Conservation (phyloP, 1,140 invertebrate species). For the Mizuhopecten yessoensis region DNA sequence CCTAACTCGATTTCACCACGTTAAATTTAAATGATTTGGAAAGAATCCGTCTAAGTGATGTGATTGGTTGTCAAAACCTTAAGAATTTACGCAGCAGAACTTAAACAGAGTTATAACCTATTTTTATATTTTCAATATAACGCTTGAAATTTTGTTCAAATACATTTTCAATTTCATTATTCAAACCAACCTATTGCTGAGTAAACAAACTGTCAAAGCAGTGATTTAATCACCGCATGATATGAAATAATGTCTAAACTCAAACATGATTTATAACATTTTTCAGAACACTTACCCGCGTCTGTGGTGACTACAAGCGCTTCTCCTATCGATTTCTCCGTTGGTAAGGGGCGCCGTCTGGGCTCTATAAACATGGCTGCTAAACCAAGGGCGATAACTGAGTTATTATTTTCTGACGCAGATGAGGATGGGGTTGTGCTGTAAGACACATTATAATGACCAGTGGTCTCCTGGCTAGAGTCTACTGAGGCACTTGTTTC, state of each 20-base stretch:
- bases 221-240: no score
- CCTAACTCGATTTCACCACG: background rate
- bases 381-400: slow-evolving; percentile 5
- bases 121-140: no score
- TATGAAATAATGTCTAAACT: no score
- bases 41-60: background rate
- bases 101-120: no score
- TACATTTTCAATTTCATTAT: no score
- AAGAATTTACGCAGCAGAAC: background rate
- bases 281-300: background rate
- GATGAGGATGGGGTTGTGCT: slow-evolving; percentile 31
- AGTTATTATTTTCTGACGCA: slow-evolving; percentile 28
- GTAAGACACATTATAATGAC: background rate
- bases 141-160: no score
- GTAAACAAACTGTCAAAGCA: no score
- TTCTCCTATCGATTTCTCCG: background rate
- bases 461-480: slow-evolving; percentile 19
- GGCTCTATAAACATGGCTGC: slow-evolving; percentile 31
- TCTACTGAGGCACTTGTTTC: slow-evolving; percentile 31
- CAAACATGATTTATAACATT: no score
- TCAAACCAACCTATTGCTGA: no score
- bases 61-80: background rate
- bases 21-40: background rate
- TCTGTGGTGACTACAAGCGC: background rate
- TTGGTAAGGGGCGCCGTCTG: background rate